Conservation (phyloP, 2,113 vertebrate species). For the Hydropotes inermis region DNA sequence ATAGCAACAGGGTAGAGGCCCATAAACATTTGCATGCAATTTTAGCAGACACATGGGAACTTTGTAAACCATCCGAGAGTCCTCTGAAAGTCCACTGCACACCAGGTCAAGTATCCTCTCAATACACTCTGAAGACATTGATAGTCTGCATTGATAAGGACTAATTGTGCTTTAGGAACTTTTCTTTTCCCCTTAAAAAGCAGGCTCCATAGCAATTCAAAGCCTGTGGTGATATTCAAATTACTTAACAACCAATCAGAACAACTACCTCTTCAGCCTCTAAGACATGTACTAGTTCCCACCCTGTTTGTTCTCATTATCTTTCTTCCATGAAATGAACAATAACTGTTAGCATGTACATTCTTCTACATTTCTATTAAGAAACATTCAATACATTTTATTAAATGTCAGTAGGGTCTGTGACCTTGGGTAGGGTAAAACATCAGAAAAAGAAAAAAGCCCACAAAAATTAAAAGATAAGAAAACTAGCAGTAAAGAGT, state of each 20-base stretch:
- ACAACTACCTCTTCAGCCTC: not conserved
- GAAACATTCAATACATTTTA: not conserved
- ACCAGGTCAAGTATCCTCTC: not conserved
- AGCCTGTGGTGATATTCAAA: conserved; percentile 17
- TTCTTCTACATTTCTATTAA: not conserved
- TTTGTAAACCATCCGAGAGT: not conserved
- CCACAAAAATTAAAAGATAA: not conserved
- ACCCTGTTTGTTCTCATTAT: not conserved
- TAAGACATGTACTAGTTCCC: not conserved
- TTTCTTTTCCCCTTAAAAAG: not conserved
- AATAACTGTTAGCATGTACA: not conserved
- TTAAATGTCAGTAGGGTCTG: not conserved
- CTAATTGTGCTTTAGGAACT: not conserved
- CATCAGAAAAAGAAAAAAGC: not conserved
- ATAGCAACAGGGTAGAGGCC: not conserved
- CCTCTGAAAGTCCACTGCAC: not conserved
- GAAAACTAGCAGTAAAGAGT: not conserved
- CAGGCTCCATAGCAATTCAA: not conserved
- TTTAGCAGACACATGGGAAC: not conserved
- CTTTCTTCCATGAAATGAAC: not conserved
- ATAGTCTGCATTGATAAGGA: not conserved
- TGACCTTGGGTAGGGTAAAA: not conserved
- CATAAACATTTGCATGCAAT: not conserved
- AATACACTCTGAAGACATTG: conserved; percentile 1
- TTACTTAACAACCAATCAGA: conserved; percentile 37